Evolutionary conservation across 2,113 vertebrate genomes (phyloP).

Genomic region (Gadus macrocephalus): DNA sequence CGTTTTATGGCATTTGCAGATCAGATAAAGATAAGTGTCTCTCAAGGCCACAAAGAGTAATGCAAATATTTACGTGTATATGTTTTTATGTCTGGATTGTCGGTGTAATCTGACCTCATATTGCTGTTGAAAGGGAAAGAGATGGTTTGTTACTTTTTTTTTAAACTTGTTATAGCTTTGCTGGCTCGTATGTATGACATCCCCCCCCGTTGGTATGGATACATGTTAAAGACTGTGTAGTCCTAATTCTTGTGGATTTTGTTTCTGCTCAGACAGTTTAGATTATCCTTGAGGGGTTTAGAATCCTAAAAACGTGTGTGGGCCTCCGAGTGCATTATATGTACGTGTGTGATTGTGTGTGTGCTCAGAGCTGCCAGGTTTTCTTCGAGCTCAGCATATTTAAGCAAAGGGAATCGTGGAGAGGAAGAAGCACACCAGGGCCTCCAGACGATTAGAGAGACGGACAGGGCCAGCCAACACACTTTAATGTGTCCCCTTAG

Average conservation of each 20-base stretch:
- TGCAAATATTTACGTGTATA: neutral
- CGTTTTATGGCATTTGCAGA: neutral
- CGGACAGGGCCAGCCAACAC: slow-evolving; percentile 70
- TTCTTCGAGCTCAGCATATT: slow-evolving; percentile 56
- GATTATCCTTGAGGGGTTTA: slow-evolving; percentile 44
- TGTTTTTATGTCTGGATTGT: slow-evolving; percentile 1
- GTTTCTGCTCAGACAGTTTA: slow-evolving; percentile 63
- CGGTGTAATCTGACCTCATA: slow-evolving; percentile 82
- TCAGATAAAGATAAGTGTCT: slow-evolving; percentile 7
- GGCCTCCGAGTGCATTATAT: neutral
- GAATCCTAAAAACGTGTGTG: slow-evolving; percentile 7
- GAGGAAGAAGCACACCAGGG: slow-evolving; percentile 68
- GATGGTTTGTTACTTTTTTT: slow-evolving; percentile 19
- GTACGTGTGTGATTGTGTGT: slow-evolving; percentile 1
- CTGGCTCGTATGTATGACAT: slow-evolving; percentile 24
- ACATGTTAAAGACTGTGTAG: slow-evolving; percentile 22
- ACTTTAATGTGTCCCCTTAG: slow-evolving; percentile 76
- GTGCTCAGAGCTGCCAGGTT: slow-evolving; percentile 27
- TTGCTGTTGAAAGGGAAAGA: slow-evolving; percentile 73
- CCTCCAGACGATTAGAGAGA: slow-evolving; percentile 82
- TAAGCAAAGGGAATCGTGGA: slow-evolving; percentile 68
- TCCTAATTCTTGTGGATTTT: slow-evolving; percentile 76
- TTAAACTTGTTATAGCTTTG: neutral
- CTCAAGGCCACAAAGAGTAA: slow-evolving; percentile 17
- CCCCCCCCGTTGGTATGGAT: slow-evolving; percentile 14